Conservation (phyloP, 2,888 invertebrate species). For the Pyrrhosoma nymphula region DNA sequence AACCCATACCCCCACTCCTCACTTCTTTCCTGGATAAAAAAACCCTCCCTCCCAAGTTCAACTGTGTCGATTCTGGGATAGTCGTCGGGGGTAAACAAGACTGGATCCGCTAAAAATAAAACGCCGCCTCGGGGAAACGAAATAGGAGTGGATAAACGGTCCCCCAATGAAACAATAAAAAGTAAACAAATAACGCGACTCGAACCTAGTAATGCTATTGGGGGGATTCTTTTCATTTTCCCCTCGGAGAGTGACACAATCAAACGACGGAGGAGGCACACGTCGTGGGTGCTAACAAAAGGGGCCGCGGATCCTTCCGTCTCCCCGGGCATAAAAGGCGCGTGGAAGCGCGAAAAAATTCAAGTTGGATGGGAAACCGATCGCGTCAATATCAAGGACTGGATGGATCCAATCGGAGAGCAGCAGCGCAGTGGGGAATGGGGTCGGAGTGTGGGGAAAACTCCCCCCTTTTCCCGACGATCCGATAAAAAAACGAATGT, state of each 20-base stretch:
- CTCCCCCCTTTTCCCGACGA: neutral
- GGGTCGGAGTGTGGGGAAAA: neutral
- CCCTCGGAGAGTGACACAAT: too few relatives aligned
- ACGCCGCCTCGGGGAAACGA: neutral
- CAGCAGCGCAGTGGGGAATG: neutral
- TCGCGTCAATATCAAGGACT: slow-evolving; percentile 12
- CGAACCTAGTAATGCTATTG: neutral
- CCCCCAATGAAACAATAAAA: neutral
- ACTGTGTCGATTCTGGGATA: neutral
- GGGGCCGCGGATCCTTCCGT: neutral
- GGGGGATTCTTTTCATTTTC: neutral
- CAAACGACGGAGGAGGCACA: too few relatives aligned
- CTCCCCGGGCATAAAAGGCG: neutral
- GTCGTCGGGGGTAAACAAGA: neutral
- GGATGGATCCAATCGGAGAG: neutral
- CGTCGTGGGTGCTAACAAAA: too few relatives aligned
- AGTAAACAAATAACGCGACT: neutral
- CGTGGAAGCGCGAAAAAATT: neutral
- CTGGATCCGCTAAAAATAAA: neutral
- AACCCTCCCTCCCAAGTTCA: neutral
- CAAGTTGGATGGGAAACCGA: neutral
- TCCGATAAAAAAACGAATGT: neutral
- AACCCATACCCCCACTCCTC: neutral
- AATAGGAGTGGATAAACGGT: neutral
- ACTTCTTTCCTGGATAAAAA: neutral